Evolutionary conservation across 2,797 vertebrate species (phyloP), one percentile per base, ranked within the genome.

Genomic region (Periparus ater): DNA sequence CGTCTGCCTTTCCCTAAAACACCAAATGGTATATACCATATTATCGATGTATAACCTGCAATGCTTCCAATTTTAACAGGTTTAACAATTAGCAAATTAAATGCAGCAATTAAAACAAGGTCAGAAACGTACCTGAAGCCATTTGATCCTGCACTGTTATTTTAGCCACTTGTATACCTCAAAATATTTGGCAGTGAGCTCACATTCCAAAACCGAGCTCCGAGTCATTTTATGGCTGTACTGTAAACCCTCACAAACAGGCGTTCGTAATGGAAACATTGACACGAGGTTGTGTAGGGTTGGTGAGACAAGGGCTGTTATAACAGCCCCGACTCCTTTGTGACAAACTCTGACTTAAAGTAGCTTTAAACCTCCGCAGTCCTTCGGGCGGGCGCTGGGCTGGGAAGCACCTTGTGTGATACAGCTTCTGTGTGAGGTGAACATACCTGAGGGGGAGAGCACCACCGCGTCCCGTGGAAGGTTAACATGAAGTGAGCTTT

Each of bases 261-360:
- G 95, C 93, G 17, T 94, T 97, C 36, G 91, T 97, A 97, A 97
- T 96, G 95, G 97, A 97, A 97, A 94, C 96, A 85, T 79, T 97
- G 97, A 97, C 97, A 97, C 92, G 32, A 66, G 93, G 93, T 97
- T 98, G 97, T 96, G 96, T 85, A 92, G 91, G 54, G 67, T 30
- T 90, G n/a, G 96, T 51, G 70, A 96, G 96, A 95, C 95, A 82
- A 93, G 95, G 87, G 95, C 96, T 94, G 62, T 44, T 58, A 13
- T 84, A 97, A 97, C 88, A 93, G 96, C 72, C 81, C 96, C 66
- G 34, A 91, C 77, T 98, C 97, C 97, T 97, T 95, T 95, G 96
- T 97, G 97, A 94, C 96, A 97, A 87, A 84, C 22, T 10, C 83
- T 14, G 54, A 62, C 88, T 96, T 93, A 87, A 96, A 97, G 95